Conservation (phyloP, 2,888 invertebrate genomes). For the Pyralis farinalis region DNA sequence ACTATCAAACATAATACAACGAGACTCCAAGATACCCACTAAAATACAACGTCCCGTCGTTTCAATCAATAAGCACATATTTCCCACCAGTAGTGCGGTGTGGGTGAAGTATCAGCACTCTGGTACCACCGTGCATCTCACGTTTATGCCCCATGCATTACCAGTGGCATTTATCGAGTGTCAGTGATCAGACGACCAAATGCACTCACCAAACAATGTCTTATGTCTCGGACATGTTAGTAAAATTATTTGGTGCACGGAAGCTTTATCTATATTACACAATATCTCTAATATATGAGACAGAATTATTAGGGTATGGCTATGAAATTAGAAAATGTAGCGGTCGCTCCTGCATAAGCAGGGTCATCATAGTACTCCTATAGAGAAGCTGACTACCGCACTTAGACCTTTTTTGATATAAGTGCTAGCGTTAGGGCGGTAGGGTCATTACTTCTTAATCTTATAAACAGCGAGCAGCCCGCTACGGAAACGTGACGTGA, state of each 20-base stretch:
- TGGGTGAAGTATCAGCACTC: too few relatives aligned
- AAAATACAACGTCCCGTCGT: not conserved
- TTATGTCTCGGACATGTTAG: constrained; percentile 12
- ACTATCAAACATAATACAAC: too few relatives aligned
- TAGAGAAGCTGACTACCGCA: too few relatives aligned
- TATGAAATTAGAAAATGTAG: too few relatives aligned
- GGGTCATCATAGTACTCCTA: too few relatives aligned
- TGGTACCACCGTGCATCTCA: not conserved
- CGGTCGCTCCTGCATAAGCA: too few relatives aligned
- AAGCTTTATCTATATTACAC: not conserved
- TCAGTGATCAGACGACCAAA: constrained; percentile 35
- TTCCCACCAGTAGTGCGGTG: not conserved
- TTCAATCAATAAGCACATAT: not conserved
- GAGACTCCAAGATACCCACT: too few relatives aligned
- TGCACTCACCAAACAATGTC: constrained; percentile 49
- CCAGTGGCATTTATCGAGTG: constrained; percentile 29
- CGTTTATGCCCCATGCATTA: constrained; percentile 6
- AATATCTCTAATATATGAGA: not conserved
- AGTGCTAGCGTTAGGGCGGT: too few relatives aligned
- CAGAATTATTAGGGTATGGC: not conserved
- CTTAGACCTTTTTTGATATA: too few relatives aligned
- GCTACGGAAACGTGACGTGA: too few relatives aligned
- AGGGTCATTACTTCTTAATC: too few relatives aligned
- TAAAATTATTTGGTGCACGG: constrained; percentile 21
- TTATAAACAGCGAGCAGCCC: too few relatives aligned